A percentile compares a stretch with the other conserved stretches of the same genome.
phyloP scores from a whole-genome alignment of 2,797 vertebrate species.

The Falco peregrinus region DNA sequence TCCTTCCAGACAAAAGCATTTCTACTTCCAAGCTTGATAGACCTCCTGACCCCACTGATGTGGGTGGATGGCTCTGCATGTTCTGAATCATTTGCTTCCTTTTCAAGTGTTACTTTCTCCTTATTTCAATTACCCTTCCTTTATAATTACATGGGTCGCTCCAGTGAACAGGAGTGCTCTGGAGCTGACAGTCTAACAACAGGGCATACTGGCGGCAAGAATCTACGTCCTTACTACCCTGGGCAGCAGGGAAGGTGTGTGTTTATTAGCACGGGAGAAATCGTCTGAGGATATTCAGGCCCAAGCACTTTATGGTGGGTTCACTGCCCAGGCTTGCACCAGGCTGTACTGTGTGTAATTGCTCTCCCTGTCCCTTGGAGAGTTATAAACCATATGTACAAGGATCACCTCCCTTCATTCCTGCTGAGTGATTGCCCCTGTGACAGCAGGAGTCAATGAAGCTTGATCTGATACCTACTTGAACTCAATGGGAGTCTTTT shows the following conservation, averaged over 20 bases:
- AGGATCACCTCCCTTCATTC: not conserved
- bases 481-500: not conserved
- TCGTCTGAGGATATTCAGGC: not conserved
- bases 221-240: not conserved
- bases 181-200: constrained; percentile 25
- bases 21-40: constrained; percentile 28
- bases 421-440: not conserved
- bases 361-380: not conserved
- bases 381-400: not conserved
- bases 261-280: not conserved
- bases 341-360: not conserved
- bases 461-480: not conserved
- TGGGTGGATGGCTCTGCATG: constrained; percentile 62
- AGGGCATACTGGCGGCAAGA: not conserved
- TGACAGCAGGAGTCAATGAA: not conserved
- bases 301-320: not conserved
- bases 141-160: constrained; percentile 48
- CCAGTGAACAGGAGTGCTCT: not conserved
- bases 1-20: constrained; percentile 46
- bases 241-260: not conserved
- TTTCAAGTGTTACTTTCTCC: constrained; percentile 53
- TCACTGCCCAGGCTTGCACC: not conserved
- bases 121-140: constrained; percentile 64
- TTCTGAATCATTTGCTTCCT: constrained; percentile 63
- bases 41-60: constrained; percentile 40